Percentiles rank a stretch among this genome's conserved stretches.
These are phyloP conservation scores for Pseudochirops cupreus DNA, from an alignment of 2,797 vertebrate species.

Conservation along the genomic window DNA sequence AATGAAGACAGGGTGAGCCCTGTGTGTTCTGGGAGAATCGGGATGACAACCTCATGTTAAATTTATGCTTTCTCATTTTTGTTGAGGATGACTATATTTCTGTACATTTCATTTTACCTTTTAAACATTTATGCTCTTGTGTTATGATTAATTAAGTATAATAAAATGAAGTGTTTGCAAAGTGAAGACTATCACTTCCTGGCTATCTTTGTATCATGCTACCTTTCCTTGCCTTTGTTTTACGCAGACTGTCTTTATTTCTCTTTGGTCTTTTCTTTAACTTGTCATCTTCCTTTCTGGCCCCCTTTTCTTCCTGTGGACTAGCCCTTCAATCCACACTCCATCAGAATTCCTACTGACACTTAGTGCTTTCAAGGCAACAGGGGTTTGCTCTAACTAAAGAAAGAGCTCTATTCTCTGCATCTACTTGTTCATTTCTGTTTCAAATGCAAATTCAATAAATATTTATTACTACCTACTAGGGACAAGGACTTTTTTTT, in stretches of 20 bases:
- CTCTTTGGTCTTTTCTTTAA: constrained; percentile 34
- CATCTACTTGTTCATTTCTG: neutral
- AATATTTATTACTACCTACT: neutral
- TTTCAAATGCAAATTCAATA: constrained; percentile 1
- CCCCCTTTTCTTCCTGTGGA: constrained; percentile 8
- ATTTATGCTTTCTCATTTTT: constrained; percentile 80
- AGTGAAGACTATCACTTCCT: constrained; percentile 70
- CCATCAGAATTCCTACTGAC: constrained; percentile 21
- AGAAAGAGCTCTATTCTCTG: neutral
- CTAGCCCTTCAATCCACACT: neutral
- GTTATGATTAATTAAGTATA: constrained; percentile 83
- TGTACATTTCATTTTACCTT: constrained; percentile 76
- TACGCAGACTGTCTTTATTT: constrained; percentile 29
- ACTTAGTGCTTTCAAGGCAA: neutral
- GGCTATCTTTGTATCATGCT: constrained; percentile 57
- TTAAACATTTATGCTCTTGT: constrained; percentile 82
- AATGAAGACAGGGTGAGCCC: constrained; percentile 64
- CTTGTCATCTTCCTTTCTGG: constrained; percentile 13
- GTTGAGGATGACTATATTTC: constrained; percentile 77
- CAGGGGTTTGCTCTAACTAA: neutral
- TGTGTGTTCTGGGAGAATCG: constrained; percentile 45
- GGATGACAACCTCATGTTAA: constrained; percentile 82
- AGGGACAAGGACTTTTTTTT: neutral
- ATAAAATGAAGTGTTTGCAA: constrained; percentile 79
- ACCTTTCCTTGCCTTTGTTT: constrained; percentile 28